Evolutionary conservation across 2,113 vertebrate species (phyloP).

Genomic region (Malurus alboscapulatus): DNA sequence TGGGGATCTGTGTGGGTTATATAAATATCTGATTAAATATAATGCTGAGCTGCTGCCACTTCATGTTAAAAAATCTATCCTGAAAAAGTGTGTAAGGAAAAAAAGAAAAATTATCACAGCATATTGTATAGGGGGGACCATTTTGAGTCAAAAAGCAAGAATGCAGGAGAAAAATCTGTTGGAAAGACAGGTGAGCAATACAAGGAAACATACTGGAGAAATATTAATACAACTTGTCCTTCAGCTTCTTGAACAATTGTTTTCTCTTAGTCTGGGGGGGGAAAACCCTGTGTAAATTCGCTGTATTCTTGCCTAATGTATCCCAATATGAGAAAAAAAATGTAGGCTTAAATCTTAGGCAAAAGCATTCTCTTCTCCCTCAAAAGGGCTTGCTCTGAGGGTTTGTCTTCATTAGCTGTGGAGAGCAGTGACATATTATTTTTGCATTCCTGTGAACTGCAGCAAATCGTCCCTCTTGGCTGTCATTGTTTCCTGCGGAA

Average conservation of each 20-base stretch:
- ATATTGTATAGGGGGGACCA: fast-evolving
- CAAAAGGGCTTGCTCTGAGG: not conserved
- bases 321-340: not conserved
- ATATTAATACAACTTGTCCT: not conserved
- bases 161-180: not conserved
- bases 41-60: not conserved
- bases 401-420: constrained; percentile 23
- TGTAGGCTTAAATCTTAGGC: not conserved
- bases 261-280: not conserved
- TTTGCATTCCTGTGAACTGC: constrained; percentile 41
- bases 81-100: not conserved
- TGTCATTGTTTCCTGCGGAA: constrained; percentile 56
- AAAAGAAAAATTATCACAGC: not conserved
- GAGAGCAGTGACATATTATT: constrained; percentile 7
- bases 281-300: not conserved
- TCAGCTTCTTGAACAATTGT: not conserved
- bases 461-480: constrained; percentile 52
- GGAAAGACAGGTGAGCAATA: not conserved
- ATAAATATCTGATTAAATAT: not conserved
- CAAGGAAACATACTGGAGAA: not conserved
- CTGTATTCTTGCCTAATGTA: not conserved
- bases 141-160: not conserved
- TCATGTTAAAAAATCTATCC: not conserved
- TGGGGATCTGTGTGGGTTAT: not conserved
- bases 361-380: not conserved